Conservation (phyloP, 2,797 vertebrate species). For the Parauchenoglanis punctatus region DNA sequence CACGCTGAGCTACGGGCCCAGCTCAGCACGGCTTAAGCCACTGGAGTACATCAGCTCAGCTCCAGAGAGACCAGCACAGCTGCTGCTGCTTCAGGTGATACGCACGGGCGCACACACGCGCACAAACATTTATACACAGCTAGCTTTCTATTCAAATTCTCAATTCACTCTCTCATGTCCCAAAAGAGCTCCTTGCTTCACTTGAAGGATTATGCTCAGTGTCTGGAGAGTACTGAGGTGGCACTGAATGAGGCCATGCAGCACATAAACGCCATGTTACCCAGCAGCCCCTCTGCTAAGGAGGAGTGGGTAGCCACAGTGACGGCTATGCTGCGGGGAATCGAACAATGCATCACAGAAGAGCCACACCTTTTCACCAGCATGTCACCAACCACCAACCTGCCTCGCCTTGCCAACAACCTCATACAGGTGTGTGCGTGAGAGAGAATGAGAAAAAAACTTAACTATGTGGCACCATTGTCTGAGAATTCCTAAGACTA, state of each 20-base stretch:
- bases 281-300: conserved; percentile 79
- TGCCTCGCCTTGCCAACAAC: conserved; percentile 86
- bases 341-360: conserved; percentile 83
- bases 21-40: conserved; percentile 79
- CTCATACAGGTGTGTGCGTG: conserved; percentile 49
- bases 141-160: not conserved
- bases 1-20: conserved; percentile 81
- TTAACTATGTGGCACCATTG: not conserved
- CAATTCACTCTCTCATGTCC: not conserved
- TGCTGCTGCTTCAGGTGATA: conserved; percentile 89
- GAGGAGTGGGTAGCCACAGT: conserved; percentile 94
- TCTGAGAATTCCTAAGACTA: not conserved
- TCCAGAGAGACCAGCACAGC: conserved; percentile 93
- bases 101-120: not conserved
- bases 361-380: conserved; percentile 77
- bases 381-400: conserved; percentile 73
- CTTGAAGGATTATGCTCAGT: conserved; percentile 85
- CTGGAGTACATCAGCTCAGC: conserved; percentile 91
- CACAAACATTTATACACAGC: not conserved
- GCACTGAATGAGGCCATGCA: conserved; percentile 92
- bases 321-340: conserved; percentile 84
- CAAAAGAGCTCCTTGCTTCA: conserved; percentile 88
- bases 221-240: conserved; percentile 89
- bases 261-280: conserved; percentile 82
- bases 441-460: not conserved